Conservation (phyloP, 2,113 vertebrate species). For the Bubo bubo region DNA sequence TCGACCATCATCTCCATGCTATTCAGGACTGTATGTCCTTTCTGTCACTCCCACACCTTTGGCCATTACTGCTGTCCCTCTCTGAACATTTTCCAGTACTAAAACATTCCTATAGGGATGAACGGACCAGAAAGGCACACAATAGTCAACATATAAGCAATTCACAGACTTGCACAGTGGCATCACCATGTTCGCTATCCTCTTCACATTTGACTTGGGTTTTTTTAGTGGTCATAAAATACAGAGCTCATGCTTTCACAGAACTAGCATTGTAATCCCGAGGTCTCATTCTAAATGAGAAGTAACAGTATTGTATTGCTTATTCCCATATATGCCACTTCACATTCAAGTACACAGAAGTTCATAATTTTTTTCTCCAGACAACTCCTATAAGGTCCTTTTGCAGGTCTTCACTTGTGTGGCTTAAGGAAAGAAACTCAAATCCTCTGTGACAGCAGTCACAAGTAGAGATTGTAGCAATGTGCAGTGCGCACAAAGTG, state of each 20-base stretch:
- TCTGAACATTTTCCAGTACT: background rate
- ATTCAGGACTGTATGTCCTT: background rate
- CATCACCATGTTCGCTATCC: background rate
- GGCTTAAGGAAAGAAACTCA: background rate
- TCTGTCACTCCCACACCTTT: background rate
- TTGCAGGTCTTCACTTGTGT: background rate
- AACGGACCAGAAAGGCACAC: background rate
- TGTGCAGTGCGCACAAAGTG: background rate
- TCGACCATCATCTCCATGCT: background rate
- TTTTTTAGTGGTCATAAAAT: background rate
- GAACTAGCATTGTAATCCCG: background rate
- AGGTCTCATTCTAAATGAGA: background rate
- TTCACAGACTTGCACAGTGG: background rate
- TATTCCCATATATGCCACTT: background rate
- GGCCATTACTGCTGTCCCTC: background rate
- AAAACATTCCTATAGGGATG: background rate
- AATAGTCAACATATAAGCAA: background rate
- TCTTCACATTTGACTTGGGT: background rate
- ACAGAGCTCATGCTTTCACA: background rate
- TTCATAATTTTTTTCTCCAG: background rate
- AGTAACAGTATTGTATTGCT: background rate
- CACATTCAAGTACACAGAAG: background rate
- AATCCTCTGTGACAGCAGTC: background rate
- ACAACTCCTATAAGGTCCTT: background rate
- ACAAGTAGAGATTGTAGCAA: background rate